These are phyloP conservation scores for Chionis minor DNA, from an alignment of 2,113 vertebrate genomes.

Conservation along the genomic window DNA sequence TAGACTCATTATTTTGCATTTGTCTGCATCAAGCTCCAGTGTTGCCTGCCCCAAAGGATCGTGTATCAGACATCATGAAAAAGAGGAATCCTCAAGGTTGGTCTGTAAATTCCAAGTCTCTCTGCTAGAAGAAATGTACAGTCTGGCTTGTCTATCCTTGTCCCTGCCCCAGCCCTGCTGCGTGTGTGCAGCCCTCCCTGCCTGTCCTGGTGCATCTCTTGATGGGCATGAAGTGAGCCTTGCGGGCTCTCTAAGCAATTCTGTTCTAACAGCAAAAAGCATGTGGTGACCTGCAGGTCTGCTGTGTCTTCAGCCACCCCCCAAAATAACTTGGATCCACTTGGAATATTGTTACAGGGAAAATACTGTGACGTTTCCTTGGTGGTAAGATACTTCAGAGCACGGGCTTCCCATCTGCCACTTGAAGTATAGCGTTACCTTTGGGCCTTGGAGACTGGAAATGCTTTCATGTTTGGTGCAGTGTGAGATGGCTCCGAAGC, in stretches of 20 bases:
- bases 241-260: neutral
- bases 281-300: neutral
- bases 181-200: neutral
- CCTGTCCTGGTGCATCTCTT: neutral
- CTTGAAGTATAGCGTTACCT: neutral
- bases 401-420: neutral
- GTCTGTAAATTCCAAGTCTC: neutral
- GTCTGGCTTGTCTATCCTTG: neutral
- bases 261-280: fast-evolving
- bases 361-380: neutral
- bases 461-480: neutral
- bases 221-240: neutral
- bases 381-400: neutral
- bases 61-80: neutral
- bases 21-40: neutral
- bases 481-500: neutral
- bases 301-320: neutral
- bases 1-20: neutral
- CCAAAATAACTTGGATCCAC: neutral
- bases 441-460: neutral
- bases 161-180: neutral
- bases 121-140: neutral
- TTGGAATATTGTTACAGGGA: neutral
- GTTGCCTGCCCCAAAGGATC: neutral
- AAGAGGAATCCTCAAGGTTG: neutral